phyloP scores from a whole-genome alignment of 2,113 vertebrate genomes.

The Melanostigma gelatinosum region DNA sequence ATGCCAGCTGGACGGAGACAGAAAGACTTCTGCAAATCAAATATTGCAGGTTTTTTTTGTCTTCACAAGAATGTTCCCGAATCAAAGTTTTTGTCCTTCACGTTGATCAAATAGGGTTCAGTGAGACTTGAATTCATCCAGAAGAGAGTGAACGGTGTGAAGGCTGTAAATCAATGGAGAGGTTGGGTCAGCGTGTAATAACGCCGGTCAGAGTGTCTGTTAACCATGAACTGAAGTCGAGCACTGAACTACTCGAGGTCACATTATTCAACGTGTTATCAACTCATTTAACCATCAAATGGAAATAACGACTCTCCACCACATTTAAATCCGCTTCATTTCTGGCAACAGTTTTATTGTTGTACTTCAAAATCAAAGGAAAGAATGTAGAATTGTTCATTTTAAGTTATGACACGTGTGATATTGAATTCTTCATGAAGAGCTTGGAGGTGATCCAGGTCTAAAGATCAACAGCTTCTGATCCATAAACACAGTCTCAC shows the following conservation, averaged over 20 bases:
- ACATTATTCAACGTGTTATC: slow-evolving; percentile 18
- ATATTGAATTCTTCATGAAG: neutral
- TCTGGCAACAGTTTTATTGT: neutral
- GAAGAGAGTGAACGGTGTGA: neutral
- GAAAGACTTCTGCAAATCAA: slow-evolving; percentile 14
- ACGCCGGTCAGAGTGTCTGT: slow-evolving; percentile 2
- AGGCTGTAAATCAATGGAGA: neutral
- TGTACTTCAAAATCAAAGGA: neutral
- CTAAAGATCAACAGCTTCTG: neutral
- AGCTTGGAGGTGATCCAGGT: neutral
- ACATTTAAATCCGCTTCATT: neutral
- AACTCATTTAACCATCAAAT: slow-evolving; percentile 20
- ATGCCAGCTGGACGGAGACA: no score
- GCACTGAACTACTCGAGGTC: neutral
- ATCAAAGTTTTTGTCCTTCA: neutral
- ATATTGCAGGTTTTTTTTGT: neutral
- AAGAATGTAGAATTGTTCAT: neutral
- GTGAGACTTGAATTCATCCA: neutral
- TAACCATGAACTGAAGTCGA: neutral
- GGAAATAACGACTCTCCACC: neutral
- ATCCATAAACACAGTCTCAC: neutral
- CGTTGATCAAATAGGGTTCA: slow-evolving; percentile 33
- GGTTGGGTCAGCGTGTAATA: neutral
- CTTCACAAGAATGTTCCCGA: neutral
- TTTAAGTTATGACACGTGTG: neutral